A percentile compares a stretch with the other conserved stretches of the same genome.
phyloP scores from a whole-genome alignment of 2,888 invertebrate species.

The Hemithea aestivaria region DNA sequence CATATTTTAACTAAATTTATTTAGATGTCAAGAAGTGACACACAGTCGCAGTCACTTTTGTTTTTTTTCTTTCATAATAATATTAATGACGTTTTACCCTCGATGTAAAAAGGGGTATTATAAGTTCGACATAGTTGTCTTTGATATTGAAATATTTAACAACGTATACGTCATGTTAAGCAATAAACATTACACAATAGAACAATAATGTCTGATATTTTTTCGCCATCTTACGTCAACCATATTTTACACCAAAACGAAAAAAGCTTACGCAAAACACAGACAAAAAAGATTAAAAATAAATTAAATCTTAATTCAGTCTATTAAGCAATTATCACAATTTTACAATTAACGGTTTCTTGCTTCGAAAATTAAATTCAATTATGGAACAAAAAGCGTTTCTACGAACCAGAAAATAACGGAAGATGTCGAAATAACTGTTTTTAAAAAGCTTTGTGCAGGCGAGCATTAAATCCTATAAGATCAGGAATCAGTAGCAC shows the following conservation, averaged over 20 bases:
- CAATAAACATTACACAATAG: too few relatives aligned
- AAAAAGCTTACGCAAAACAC: not conserved
- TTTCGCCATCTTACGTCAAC: too few relatives aligned
- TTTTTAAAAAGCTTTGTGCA: slow-evolving; percentile 9
- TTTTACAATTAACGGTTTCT: slow-evolving; percentile 1
- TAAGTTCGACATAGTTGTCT: too few relatives aligned
- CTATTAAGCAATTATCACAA: not conserved
- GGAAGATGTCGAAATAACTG: slow-evolving; percentile 6
- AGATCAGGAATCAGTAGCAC: slow-evolving; percentile 23
- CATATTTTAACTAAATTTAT: too few relatives aligned
- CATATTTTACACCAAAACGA: not conserved
- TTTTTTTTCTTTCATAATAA: too few relatives aligned
- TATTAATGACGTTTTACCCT: too few relatives aligned
- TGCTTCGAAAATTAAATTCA: not conserved
- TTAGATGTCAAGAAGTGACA: too few relatives aligned
- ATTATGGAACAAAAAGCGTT: slow-evolving; percentile 6
- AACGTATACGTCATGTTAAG: too few relatives aligned
- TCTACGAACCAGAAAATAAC: slow-evolving; percentile 5
- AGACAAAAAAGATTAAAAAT: not conserved
- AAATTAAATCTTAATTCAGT: not conserved
- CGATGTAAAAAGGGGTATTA: too few relatives aligned
- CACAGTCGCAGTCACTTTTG: too few relatives aligned
- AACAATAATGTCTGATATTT: too few relatives aligned
- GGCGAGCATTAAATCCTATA: slow-evolving; percentile 16
- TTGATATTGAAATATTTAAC: too few relatives aligned